Evolutionary conservation across 2,888 invertebrate genomes (phyloP).

Genomic region (Epistrophella euchroma): DNA sequence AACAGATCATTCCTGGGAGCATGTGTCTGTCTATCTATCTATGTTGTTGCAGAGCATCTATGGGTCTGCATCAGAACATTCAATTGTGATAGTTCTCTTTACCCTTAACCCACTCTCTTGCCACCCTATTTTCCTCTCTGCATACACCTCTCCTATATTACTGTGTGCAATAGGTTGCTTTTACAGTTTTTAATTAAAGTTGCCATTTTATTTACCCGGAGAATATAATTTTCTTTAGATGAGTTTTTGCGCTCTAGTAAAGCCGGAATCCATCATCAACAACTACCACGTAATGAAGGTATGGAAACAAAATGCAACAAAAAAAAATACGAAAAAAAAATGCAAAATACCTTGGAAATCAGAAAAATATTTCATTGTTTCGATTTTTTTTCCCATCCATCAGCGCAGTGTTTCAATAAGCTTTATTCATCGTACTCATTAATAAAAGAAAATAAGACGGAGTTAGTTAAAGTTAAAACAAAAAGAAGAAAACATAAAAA

Average conservation of each 20-base stretch:
- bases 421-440: constrained; percentile 67
- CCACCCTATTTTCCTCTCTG: neutral
- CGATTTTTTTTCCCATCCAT: constrained; percentile 42
- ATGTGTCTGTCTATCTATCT: constrained; percentile 30
- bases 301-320: constrained; percentile 22
- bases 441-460: constrained; percentile 62
- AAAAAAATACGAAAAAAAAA: constrained; percentile 7
- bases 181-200: constrained; percentile 74
- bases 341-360: constrained; percentile 29
- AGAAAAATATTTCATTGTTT: constrained; percentile 70
- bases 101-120: neutral
- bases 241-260: constrained; percentile 69
- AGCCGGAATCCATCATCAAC: constrained; percentile 68
- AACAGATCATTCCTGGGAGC: constrained; percentile 60
- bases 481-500: constrained; percentile 31
- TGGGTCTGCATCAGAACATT: constrained; percentile 44
- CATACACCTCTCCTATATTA: neutral
- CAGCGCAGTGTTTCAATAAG: constrained; percentile 63
- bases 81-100: constrained; percentile 39
- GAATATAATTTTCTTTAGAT: constrained; percentile 75
- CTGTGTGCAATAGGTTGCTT: constrained; percentile 65
- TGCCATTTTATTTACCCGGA: constrained; percentile 73
- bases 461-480: constrained; percentile 24
- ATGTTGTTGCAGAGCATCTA: neutral
- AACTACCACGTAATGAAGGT: constrained; percentile 33